Percentiles rank a stretch among this genome's conserved stretches.
Conservation (phyloP, 2,797 vertebrate species). For the Melanotaenia boesemani region DNA sequence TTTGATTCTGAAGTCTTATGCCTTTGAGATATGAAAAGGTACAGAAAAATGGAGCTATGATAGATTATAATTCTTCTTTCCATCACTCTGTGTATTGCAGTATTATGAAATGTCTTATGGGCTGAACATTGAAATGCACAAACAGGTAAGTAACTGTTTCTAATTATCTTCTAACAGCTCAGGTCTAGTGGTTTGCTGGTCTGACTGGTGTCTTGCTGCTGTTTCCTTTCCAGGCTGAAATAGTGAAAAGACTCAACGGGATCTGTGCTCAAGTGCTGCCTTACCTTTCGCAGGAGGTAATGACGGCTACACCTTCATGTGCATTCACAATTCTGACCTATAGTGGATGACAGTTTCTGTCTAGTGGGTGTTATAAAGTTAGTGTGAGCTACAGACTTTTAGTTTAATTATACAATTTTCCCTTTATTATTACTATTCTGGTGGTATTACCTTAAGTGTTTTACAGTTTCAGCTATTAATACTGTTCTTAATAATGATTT, state of each 20-base stretch:
- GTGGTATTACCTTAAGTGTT: background rate
- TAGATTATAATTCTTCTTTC: constrained; percentile 3
- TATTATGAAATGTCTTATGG: constrained; percentile 99
- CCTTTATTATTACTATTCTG: background rate
- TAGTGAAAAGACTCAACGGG: constrained; percentile 97
- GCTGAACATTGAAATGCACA: constrained; percentile 99
- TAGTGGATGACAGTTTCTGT: background rate
- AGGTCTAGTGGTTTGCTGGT: background rate
- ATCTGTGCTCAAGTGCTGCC: constrained; percentile 99
- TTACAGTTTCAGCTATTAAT: background rate
- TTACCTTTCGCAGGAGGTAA: constrained; percentile 98
- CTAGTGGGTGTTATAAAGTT: background rate
- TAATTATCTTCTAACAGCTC: too few relatives aligned
- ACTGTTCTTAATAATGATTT: background rate
- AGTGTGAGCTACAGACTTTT: background rate
- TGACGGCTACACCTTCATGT: background rate
- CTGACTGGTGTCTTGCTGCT: background rate
- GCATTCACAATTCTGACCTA: background rate
- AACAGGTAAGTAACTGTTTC: constrained; percentile 86
- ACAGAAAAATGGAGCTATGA: too few relatives aligned
- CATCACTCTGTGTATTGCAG: constrained; percentile 68
- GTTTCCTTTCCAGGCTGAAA: constrained; percentile 88
- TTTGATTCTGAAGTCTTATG: background rate
- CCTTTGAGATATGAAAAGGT: background rate
- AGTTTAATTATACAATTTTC: background rate